Evolutionary conservation across 2,888 invertebrate genomes (phyloP), one percentile per base, ranked within the genome.

Genomic region (Lamellibrachia columna): DNA sequence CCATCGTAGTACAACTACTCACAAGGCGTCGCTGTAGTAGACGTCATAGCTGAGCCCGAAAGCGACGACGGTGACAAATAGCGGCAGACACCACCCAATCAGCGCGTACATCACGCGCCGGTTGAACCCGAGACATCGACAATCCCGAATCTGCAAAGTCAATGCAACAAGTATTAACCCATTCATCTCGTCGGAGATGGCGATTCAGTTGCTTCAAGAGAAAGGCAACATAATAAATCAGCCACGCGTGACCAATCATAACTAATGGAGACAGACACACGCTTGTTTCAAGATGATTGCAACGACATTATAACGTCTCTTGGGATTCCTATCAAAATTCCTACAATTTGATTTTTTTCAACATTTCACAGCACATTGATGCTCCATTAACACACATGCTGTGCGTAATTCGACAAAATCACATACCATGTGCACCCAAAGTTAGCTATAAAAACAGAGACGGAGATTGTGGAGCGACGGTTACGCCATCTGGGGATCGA

Each of bases 21-120:
- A 92, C 92, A 92, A 92, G 90, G 90, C 90, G 22, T 90, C 52
- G 90, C 90, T 92, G 90, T 58, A 90, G 55, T 90, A 90, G 53
- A 53, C 28, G 53, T 90, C 92, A 28, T 90, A 58, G 28, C 92
- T 90, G 22, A 92, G 90, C 28, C 53, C 92, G 53, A 90, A 53
- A 58, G 92, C 90, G n/a, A 92, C 90, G 53, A 92, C 55, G 90
- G 92, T 90, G 52, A 92, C 90, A 55, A 92, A 90, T 0, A 15
- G 8, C n/a, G 92, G 92, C 4, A 92, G 60, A 3, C 53, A 28
- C 92, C 92, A 92, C 8, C 92, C 90, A 90, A 92, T 90, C 7
- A 55, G 53, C 1, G 28, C 90, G 40, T 92, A 92, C 53, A 58
- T 52, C 7, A 90, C 4, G 6, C 92, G 90, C 15, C 53, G 53